These are phyloP conservation scores for Fabriciana adippe DNA, from an alignment of 2,888 invertebrate species.

Conservation along the genomic window DNA sequence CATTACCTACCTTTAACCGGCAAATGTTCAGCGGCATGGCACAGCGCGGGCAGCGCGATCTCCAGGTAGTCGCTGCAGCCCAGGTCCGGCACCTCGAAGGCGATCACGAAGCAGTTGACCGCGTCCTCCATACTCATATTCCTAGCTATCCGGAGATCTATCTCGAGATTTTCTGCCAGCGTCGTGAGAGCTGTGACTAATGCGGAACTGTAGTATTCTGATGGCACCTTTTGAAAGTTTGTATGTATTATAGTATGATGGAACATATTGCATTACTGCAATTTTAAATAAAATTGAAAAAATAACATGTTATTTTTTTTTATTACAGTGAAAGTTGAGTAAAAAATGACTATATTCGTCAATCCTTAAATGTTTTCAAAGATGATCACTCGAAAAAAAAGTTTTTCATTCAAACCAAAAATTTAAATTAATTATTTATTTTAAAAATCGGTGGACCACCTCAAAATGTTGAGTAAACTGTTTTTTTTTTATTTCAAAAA, in stretches of 20 bases:
- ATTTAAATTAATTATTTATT: too few relatives aligned
- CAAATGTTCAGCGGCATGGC: constrained; percentile 88
- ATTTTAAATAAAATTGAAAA: too few relatives aligned
- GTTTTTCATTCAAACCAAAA: too few relatives aligned
- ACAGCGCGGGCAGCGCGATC: constrained; percentile 89
- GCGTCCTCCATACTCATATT: constrained; percentile 78
- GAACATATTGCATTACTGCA: too few relatives aligned
- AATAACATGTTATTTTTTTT: too few relatives aligned
- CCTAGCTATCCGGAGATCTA: constrained; percentile 84
- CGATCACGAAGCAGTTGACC: constrained; percentile 85
- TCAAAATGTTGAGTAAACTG: too few relatives aligned
- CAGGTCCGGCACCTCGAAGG: constrained; percentile 89
- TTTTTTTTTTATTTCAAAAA: too few relatives aligned
- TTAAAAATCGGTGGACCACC: too few relatives aligned
- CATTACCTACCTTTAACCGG: constrained; percentile 79
- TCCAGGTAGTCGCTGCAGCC: constrained; percentile 92
- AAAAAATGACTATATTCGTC: too few relatives aligned
- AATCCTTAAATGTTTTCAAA: too few relatives aligned
- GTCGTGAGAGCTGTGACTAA: constrained; percentile 89
- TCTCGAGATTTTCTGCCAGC: constrained; percentile 87
- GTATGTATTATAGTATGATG: neutral
- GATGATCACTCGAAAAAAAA: too few relatives aligned
- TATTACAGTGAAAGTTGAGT: too few relatives aligned
- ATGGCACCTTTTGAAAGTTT: constrained; percentile 62
- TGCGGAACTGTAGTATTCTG: constrained; percentile 81